A percentile compares a stretch with the other conserved stretches of the same genome.
Evolutionary conservation across 2,113 vertebrate genomes (phyloP).

Genomic region (Rhodinocichla rosea): DNA sequence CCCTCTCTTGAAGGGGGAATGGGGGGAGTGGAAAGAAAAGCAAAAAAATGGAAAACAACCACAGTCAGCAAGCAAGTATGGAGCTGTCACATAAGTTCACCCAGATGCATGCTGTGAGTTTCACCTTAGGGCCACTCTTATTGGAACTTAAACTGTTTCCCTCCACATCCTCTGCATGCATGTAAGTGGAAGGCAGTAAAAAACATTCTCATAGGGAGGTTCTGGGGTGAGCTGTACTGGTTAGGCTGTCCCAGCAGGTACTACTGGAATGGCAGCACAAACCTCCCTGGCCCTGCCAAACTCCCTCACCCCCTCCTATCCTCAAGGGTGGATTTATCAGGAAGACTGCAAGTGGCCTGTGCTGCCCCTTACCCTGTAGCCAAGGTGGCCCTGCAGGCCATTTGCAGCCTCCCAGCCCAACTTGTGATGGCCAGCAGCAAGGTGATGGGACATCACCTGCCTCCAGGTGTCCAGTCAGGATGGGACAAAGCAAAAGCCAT

Average conservation of each 20-base stretch:
- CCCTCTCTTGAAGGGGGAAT: background rate
- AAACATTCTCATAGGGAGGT: background rate
- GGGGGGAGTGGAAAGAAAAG: background rate
- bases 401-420: background rate
- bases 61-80: background rate
- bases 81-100: background rate
- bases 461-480: background rate
- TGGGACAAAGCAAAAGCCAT: background rate
- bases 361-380: background rate
- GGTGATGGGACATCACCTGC: background rate
- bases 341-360: background rate
- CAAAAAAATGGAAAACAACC: background rate
- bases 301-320: background rate
- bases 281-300: fast-evolving
- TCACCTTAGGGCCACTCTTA: background rate
- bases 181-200: background rate
- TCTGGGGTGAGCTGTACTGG: background rate
- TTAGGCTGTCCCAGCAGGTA: background rate
- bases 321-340: background rate
- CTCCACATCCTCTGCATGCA: background rate
- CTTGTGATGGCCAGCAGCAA: fast-evolving
- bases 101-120: background rate
- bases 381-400: background rate
- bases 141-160: background rate
- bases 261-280: background rate